Evolutionary conservation across 2,888 invertebrate species (phyloP).

Genomic region (Phymatocera aterrima): DNA sequence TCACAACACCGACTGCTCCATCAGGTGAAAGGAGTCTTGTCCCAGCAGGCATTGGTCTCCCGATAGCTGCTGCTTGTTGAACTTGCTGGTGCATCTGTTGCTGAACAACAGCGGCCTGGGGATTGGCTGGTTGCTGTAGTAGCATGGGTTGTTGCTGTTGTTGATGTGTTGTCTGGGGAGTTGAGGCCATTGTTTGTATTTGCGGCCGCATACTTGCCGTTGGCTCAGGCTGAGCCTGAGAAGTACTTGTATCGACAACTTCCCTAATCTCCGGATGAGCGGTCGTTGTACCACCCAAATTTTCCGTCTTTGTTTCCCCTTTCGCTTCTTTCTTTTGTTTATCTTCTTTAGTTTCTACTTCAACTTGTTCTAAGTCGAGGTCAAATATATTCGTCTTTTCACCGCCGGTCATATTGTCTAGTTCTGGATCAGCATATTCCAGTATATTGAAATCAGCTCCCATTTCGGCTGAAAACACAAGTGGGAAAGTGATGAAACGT

Average conservation of each 20-base stretch:
- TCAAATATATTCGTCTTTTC: constrained; percentile 92
- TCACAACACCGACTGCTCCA: constrained; percentile 82
- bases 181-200: constrained; percentile 58
- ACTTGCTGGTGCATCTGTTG: constrained; percentile 79
- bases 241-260: constrained; percentile 51
- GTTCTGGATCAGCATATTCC: constrained; percentile 96
- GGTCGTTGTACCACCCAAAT: constrained; percentile 55
- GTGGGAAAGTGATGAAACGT: constrained; percentile 5
- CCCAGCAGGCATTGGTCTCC: constrained; percentile 77
- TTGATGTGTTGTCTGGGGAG: constrained; percentile 61
- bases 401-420: constrained; percentile 87
- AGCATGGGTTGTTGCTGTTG: constrained; percentile 63
- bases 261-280: constrained; percentile 60
- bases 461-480: constrained; percentile 83
- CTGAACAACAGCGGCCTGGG: constrained; percentile 69
- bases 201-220: constrained; percentile 61
- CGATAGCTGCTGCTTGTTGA: constrained; percentile 81
- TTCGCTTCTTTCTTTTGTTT: constrained; percentile 74
- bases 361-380: constrained; percentile 88
- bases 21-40: constrained; percentile 78
- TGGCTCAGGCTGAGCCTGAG: constrained; percentile 58
- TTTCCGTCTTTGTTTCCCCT: constrained; percentile 64
- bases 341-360: constrained; percentile 81
- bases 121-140: constrained; percentile 72
- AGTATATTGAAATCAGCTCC: constrained; percentile 96